Base-by-base conservation (phyloP, 2,888 invertebrate species). In the Brachypterus glaber region DNA sequence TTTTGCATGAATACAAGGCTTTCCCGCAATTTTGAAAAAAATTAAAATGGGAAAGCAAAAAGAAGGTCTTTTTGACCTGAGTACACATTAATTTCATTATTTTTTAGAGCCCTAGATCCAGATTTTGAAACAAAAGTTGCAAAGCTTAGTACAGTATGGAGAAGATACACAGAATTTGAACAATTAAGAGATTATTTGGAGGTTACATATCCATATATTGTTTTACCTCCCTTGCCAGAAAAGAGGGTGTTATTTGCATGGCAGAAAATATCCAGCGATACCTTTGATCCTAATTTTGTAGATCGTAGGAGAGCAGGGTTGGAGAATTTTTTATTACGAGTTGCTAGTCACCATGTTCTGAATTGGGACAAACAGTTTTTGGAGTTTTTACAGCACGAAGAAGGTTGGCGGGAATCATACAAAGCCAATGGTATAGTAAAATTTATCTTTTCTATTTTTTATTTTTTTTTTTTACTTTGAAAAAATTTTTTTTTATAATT, bases 81-180 rank as follows among this genome's bases (percentile, higher is more conserved):
- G n/a, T n/a, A n/a, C n/a, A 27, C 9, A 35, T 11, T 3, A 11
- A 30, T 4, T 31, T 8, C 16, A 27, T 11, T 43, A 35, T 21
- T 42, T 70, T 68, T 14, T 59, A 82, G 82, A 66, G 76, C 80
- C 5, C 77, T 73, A 15, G 78, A 80, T 62, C 68, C 73, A 5
- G 72, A 77, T 8, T 59, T 58, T 37, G 73, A 74, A 52, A 62
- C 69, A 39, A 74, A 78, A 30, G 65, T 79, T 29, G 70, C 71
- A 2, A 77, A 74, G 56, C 64, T 79, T 38, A 78, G 77, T 48
- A 77, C 79, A 11, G 73, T 83, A 49, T 84, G 84, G 82, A 69
- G 88, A 48, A 67, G 88, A 18, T 89, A 88, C 58, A 85, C 84
- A 30, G 88, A 89, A 62, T 88, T 88, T 69, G 87, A 87, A 60